phyloP scores from a whole-genome alignment of 2,888 invertebrate species.

The Drosophila falleni region DNA sequence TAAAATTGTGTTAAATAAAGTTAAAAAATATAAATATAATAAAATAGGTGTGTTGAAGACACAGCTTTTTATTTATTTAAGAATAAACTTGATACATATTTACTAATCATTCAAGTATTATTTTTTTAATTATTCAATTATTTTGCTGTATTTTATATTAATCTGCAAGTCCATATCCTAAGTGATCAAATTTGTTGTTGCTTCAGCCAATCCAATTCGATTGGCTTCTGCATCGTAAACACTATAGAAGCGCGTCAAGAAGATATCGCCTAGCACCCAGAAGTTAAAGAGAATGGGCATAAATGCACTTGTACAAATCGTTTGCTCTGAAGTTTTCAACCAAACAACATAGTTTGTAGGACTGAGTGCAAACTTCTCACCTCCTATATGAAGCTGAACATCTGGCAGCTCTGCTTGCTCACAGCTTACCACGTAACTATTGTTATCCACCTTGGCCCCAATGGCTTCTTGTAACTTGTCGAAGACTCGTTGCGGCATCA shows the following conservation, averaged over 20 bases:
- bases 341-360: constrained; percentile 48
- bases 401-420: constrained; percentile 17
- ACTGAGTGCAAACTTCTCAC: constrained; percentile 21
- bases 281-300: constrained; percentile 36
- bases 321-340: not conserved
- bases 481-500: constrained; percentile 43
- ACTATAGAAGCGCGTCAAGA: constrained; percentile 61
- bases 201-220: constrained; percentile 54
- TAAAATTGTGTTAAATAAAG: too few species aligned
- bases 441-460: constrained; percentile 5
- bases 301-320: constrained; percentile 42
- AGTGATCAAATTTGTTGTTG: constrained; percentile 4
- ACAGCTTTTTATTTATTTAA: too few species aligned
- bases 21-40: too few species aligned
- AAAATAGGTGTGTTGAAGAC: too few species aligned
- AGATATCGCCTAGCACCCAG: constrained; percentile 66
- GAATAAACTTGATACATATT: too few species aligned
- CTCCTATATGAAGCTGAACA: constrained; percentile 44
- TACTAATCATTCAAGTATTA: too few species aligned
- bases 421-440: constrained; percentile 36
- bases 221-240: constrained; percentile 53
- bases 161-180: not conserved
- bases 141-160: too few species aligned
- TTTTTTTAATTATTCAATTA: too few species aligned
- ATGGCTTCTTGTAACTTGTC: constrained; percentile 21